phyloP scores from a whole-genome alignment of 2,888 invertebrate species.

The Marasmarcha lunaedactyla region DNA sequence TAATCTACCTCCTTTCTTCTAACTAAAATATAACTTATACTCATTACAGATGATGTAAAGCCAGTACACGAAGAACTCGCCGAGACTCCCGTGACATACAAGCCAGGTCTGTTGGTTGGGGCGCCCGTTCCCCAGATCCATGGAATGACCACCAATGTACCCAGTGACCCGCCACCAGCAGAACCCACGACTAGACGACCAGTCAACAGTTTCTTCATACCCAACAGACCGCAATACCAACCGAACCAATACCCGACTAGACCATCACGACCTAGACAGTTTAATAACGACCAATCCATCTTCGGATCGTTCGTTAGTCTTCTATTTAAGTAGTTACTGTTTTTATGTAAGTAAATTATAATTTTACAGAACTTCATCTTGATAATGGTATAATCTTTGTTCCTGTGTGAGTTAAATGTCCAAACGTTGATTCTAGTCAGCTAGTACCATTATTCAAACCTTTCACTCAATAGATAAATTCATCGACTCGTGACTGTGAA shows the following conservation, averaged over 20 bases:
- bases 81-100: conserved; percentile 27
- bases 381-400: too few species aligned
- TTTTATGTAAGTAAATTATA: too few species aligned
- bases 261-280: conserved; percentile 22
- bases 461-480: too few species aligned
- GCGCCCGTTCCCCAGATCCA: conserved; percentile 38
- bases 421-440: too few species aligned
- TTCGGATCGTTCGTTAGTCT: conserved; percentile 52
- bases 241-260: conserved; percentile 2
- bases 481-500: too few species aligned
- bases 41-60: conserved; percentile 40
- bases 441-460: too few species aligned
- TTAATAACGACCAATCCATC: conserved; percentile 25
- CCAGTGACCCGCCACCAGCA: conserved; percentile 20
- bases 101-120: conserved; percentile 37
- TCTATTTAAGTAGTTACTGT: conserved; percentile 38
- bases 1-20: too few species aligned
- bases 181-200: conserved; percentile 7
- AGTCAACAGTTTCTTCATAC: conserved; percentile 1
- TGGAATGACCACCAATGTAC: conserved; percentile 34
- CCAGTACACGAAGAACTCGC: conserved; percentile 42
- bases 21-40: too few species aligned
- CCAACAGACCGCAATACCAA: not conserved
- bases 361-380: too few species aligned
- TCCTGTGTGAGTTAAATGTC: too few species aligned